Base-by-base conservation (phyloP, 2,113 vertebrate genomes). In the Sus scrofa region DNA sequence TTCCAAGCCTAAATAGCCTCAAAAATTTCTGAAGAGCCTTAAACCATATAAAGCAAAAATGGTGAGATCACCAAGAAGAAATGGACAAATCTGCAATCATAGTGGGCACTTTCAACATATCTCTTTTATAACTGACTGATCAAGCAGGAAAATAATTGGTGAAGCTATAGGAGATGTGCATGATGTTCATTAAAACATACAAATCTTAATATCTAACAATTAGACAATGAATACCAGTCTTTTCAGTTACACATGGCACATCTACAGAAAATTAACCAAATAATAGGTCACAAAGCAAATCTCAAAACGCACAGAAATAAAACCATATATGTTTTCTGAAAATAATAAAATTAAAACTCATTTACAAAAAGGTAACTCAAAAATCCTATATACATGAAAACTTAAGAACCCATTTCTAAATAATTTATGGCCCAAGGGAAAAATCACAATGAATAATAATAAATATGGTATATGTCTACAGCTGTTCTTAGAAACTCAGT, bases 311-410 rank as follows among this genome's bases (percentile, higher is more conserved):
- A 89, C 15, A 89, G 50, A 91, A 92, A 77, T 56, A 24, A 89
- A 84, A 84, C 32, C 30, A 54, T 32, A 32, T 20, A 24, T 50
- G 32, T n/a, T 85, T 71, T 92, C 34, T 50, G 63, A 88, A 92
- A 94, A 7, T 44, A 91, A 81, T 71, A 86, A 90, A 84, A 78
- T 82, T 77, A 84, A 71, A 78, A 65, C 24, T 71, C 22, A 91
- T 24, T 94, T 77, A 92, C 2, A 32, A 58, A 84, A 71, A 83
- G 32, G 52, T 37, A 77, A 77, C 22, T 18, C n/a, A 83, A 94
- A 92, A 74, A 18, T 32, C 24, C 34, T 78, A 71, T 37, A 12
- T 67, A 63, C 83, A 16, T 78, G 52, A 92, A 92, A 88, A 63
- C 34, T 30, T 60, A 65, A 79, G 87, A 88, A 78, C 8, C 19